Evolutionary conservation across 2,797 vertebrate genomes (phyloP).

Genomic region (Danio aesculapii): DNA sequence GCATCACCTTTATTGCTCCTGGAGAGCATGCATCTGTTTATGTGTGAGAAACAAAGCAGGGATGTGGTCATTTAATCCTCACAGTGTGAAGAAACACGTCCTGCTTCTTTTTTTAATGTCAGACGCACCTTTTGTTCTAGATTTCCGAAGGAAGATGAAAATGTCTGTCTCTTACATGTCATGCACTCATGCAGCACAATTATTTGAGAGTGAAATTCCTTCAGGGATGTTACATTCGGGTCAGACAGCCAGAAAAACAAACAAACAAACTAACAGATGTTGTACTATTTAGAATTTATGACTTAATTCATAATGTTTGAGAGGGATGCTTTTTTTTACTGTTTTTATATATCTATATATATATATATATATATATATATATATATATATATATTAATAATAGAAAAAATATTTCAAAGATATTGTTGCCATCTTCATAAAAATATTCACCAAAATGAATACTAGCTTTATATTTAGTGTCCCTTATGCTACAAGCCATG

Average conservation of each 20-base stretch:
- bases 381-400: too few relatives aligned
- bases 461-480: too few relatives aligned
- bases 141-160: slow-evolving; percentile 52
- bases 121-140: slow-evolving; percentile 45
- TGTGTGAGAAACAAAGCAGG: slow-evolving; percentile 17
- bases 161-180: slow-evolving; percentile 6
- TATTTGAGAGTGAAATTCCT: slow-evolving; percentile 40
- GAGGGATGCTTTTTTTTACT: too few relatives aligned
- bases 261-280: slow-evolving; percentile 26
- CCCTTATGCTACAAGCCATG: too few relatives aligned
- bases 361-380: too few relatives aligned
- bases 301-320: not conserved
- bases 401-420: too few relatives aligned
- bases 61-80: not conserved
- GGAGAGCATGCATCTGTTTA: slow-evolving; percentile 43
- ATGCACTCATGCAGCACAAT: not conserved
- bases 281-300: slow-evolving; percentile 14
- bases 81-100: slow-evolving; percentile 21
- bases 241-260: slow-evolving; percentile 26
- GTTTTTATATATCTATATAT: too few relatives aligned
- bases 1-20: slow-evolving; percentile 7
- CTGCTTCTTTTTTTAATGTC: slow-evolving; percentile 10
- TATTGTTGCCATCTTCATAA: not conserved
- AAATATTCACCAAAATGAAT: too few relatives aligned
- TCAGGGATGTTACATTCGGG: slow-evolving; percentile 39